Evolutionary conservation across 1,140 invertebrate species (phyloP), one percentile per base, ranked within the genome.

Genomic region (Stegodyphus dumicola): DNA sequence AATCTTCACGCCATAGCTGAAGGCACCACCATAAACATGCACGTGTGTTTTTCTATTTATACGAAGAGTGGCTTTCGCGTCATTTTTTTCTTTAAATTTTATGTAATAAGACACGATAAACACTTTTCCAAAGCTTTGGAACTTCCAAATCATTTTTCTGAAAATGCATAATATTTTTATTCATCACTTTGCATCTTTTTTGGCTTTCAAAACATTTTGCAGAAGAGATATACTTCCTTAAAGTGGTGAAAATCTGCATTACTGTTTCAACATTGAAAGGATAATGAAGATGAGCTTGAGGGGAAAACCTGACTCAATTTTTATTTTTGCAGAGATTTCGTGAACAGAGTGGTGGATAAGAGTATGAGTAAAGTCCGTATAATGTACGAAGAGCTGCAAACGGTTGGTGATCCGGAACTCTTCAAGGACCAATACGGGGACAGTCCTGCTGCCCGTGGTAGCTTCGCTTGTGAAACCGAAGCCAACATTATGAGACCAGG

Each of bases 391-490:
- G 88, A 89, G 64, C 67, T 89, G 15, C 88, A 89, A 18, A 89
- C 88, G 0, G 88, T 89, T 52, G 87, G 77, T n/a, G 88, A 88
- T 88, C 88, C 88, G 6, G 88, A 88, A 67, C 75, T 89, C 5
- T 88, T 88, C 73, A 79, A 88, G 76, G 80, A 76, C n/a, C 88
- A 89, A 11, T 74, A 87, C 17, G 86, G 85, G 2, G 77, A 89
- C 73, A 87, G 85, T 69, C 77, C 77, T 10, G 88, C 88, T 6
- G 87, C 88, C 51, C 89, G 89, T 79, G 90, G 91, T 3, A 89
- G 90, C 78, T 92, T 92, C 79, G 90, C 91, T 18, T 92, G 91
- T 79, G 91, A 92, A 78, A 91, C 91, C 10, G 88, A 90, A 33
- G 90, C 91, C 5, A 88, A 89, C 17, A 89, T 89, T 66, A 87